Conservation (phyloP, 2,113 vertebrate species). For the Numenius arquata region DNA sequence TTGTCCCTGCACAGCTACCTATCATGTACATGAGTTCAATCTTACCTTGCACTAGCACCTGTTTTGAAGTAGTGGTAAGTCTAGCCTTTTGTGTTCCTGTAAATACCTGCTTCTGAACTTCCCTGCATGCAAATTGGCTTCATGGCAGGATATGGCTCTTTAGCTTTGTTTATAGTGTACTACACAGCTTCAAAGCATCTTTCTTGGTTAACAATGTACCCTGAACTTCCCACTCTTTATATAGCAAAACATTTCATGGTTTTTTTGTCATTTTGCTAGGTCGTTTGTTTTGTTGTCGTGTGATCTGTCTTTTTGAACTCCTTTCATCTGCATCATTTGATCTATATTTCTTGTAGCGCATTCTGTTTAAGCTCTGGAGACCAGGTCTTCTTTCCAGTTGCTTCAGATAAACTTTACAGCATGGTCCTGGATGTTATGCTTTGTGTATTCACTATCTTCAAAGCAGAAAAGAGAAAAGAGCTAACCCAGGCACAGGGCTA, state of each 20-base stretch:
- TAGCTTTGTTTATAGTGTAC: background rate
- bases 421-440: background rate
- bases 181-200: background rate
- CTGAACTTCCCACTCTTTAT: background rate
- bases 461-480: background rate
- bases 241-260: background rate
- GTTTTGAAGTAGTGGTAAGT: background rate
- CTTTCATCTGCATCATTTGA: background rate
- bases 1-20: background rate
- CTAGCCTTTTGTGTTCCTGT: background rate
- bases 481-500: background rate
- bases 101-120: background rate
- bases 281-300: background rate
- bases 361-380: background rate
- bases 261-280: background rate
- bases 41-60: background rate
- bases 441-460: background rate
- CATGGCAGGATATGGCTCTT: background rate
- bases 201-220: background rate
- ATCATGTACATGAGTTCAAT: background rate
- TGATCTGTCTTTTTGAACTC: background rate
- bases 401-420: background rate
- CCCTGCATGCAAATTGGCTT: background rate
- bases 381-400: background rate
- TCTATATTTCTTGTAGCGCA: background rate